Percentiles rank a stretch among this genome's conserved stretches.
Evolutionary conservation across 2,888 invertebrate species (phyloP).

Genomic region (Drosophila nr. medialis): DNA sequence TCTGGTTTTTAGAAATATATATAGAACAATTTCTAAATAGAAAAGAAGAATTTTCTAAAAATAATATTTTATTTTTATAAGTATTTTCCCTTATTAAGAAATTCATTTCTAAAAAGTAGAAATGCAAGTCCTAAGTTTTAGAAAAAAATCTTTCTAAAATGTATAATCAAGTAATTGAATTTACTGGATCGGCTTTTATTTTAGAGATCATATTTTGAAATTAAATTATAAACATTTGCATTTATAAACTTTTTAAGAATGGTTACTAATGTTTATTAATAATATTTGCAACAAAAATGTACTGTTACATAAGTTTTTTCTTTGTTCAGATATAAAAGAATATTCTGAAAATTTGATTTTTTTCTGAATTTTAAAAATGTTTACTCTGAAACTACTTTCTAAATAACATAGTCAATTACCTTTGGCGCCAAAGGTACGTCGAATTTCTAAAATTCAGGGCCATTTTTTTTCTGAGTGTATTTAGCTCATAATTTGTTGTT

Average conservation of each 20-base stretch:
- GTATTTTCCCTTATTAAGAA: not conserved
- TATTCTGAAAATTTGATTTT: too few relatives aligned
- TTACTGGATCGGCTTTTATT: not conserved
- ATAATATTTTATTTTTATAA: not conserved
- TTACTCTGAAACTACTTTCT: too few relatives aligned
- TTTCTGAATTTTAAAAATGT: too few relatives aligned
- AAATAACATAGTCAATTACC: too few relatives aligned
- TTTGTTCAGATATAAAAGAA: too few relatives aligned
- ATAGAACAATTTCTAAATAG: not conserved
- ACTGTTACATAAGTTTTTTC: too few relatives aligned
- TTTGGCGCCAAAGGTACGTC: not conserved
- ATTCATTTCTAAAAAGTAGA: not conserved
- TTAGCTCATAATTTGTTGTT: not conserved
- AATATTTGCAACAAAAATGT: too few relatives aligned
- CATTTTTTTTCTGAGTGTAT: not conserved
- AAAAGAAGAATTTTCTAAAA: not conserved
- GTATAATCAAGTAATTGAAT: not conserved
- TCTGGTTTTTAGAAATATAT: not conserved
- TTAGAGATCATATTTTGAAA: not conserved
- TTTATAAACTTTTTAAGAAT: not conserved
- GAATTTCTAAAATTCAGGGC: not conserved
- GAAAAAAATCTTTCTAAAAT: not conserved
- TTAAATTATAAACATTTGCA: not conserved
- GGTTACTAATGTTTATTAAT: not conserved
- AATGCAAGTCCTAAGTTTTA: not conserved